Base-by-base conservation (phyloP, 2,888 invertebrate genomes). In the Thymelicus sylvestris region DNA sequence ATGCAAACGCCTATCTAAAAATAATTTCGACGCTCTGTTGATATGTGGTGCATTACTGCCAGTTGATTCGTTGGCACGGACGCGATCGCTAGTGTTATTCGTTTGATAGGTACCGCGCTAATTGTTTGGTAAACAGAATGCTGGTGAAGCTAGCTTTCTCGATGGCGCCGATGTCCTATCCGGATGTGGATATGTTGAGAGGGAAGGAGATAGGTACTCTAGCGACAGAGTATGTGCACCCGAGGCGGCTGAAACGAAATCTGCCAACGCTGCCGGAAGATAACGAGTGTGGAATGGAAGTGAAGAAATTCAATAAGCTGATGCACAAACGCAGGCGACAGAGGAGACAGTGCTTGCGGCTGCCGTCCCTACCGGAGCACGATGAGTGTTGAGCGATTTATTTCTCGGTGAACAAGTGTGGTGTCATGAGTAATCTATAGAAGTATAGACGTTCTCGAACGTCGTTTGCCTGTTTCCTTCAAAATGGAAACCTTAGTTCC, bases 241-340 rank as follows among this genome's bases (percentile, higher is more conserved):
- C 92, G 8, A 80, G 87, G 8, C 83, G 91, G 0, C 86, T 89
- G 1, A 91, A 90, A 74, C 82, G 91, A 50, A 84, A 81, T 52
- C 78, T 93, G 5, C 87, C 93, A 7, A 87, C 93, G 1, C 75
- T 93, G 24, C 92, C 91, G 0, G 93, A 93, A 74, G 92, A 92
- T 75, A 90, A 89, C 73, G 93, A 92, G 74, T 91, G 90, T 83
- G 88, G 86, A 69, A 81, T 77, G 0, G 92, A 91, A 63, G 75
- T 90, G 68, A 88, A 85, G 71, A 91, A 86, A 73, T 83, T 84
- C 72, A 86, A 79, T 72, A 84, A 86, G 72, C 76, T 83, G 70
- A 82, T 85, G 44, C 83, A 84, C 38, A 82, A 83, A 68, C 84
- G 86, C 72, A 84, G 87, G 52, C 89, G 89, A 74, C 83, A 87